phyloP scores from a whole-genome alignment of 2,797 vertebrate genomes.

The Gobio occitaniae region DNA sequence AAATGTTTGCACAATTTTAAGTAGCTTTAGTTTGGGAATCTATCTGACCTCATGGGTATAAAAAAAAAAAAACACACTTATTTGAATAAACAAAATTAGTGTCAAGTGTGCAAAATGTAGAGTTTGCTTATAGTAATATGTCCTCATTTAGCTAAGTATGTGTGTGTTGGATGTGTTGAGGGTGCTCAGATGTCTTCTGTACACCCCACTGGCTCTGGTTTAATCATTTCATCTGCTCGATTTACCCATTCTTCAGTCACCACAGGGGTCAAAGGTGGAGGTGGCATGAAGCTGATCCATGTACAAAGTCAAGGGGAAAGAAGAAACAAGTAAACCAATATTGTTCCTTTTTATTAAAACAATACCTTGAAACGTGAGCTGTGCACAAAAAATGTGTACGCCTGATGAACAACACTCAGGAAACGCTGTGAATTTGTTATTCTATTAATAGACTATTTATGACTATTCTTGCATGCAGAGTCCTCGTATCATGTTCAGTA shows the following conservation, averaged over 20 bases:
- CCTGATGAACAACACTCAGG: not conserved
- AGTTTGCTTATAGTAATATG: not conserved
- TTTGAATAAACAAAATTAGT: too few species aligned
- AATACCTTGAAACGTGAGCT: not conserved
- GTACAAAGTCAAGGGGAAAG: slow-evolving; percentile 2
- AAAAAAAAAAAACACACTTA: too few species aligned
- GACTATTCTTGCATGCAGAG: not conserved
- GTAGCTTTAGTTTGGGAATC: too few species aligned
- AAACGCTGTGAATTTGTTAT: not conserved
- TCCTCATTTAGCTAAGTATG: not conserved
- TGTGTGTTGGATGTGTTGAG: slow-evolving; percentile 10
- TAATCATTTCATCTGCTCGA: slow-evolving; percentile 50
- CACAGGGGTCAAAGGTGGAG: slow-evolving; percentile 37
- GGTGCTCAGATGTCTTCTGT: slow-evolving; percentile 33
- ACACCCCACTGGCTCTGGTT: slow-evolving; percentile 37
- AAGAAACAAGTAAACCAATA: slow-evolving; percentile 20
- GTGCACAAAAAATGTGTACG: not conserved
- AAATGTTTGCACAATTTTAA: too few species aligned
- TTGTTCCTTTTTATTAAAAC: not conserved
- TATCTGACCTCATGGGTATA: not conserved
- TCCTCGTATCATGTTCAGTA: not conserved
- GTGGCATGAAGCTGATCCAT: not conserved
- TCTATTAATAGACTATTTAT: not conserved
- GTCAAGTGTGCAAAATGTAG: not conserved
- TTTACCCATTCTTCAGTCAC: slow-evolving; percentile 46